A percentile compares a stretch with the other conserved stretches of the same genome.
Evolutionary conservation across 2,113 vertebrate species (phyloP).

Genomic region (Python bivittatus): DNA sequence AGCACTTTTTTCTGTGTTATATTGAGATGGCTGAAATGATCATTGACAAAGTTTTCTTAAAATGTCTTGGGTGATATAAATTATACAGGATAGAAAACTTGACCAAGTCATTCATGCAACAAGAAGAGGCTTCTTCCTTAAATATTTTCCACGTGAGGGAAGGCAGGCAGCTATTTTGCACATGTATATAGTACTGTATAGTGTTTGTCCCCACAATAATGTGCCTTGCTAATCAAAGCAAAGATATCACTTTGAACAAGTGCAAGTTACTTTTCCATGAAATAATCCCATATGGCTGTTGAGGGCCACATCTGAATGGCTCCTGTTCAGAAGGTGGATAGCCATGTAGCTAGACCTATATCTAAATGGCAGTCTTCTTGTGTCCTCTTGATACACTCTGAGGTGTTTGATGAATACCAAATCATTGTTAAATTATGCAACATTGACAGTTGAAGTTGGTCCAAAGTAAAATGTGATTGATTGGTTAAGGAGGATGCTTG

Average conservation of each 20-base stretch:
- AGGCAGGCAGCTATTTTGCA: background rate
- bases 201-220: background rate
- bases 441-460: constrained; percentile 40
- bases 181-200: fast-evolving
- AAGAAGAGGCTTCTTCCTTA: background rate
- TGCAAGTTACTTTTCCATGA: background rate
- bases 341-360: background rate
- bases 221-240: background rate
- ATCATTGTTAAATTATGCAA: constrained; percentile 35
- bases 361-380: background rate
- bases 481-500: constrained; percentile 43
- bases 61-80: background rate
- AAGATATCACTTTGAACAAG: background rate
- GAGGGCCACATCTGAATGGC: background rate
- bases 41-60: background rate
- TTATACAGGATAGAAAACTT: background rate
- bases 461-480: constrained; percentile 15
- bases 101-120: background rate
- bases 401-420: constrained; percentile 26
- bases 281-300: background rate
- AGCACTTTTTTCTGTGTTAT: background rate
- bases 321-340: background rate
- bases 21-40: background rate
- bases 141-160: background rate
- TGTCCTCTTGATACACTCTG: constrained; percentile 11